These are phyloP conservation scores for Ernsta delagoae DNA, from an alignment of 2,888 invertebrate genomes.

Conservation along the genomic window DNA sequence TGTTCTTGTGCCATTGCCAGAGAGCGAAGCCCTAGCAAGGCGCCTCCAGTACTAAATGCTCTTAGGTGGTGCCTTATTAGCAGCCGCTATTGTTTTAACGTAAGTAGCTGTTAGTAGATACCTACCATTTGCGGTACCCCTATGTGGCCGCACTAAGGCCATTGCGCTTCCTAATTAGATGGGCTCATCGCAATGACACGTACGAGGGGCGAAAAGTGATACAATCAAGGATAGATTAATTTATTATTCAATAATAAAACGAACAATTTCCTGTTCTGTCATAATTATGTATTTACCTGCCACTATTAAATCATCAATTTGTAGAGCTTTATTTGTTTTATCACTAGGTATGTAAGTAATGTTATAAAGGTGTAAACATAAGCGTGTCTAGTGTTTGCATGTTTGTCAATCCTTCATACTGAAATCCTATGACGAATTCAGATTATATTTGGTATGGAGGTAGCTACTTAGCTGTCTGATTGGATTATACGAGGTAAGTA, in stretches of 20 bases:
- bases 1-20: background rate
- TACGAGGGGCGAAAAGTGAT: constrained; percentile 31
- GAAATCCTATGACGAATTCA: too few relatives aligned
- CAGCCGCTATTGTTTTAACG: too few relatives aligned
- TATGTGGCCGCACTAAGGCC: constrained; percentile 53
- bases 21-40: constrained; percentile 6
- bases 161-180: constrained; percentile 67
- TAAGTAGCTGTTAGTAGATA: too few relatives aligned
- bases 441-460: too few relatives aligned
- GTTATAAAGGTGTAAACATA: too few relatives aligned
- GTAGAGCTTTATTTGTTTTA: background rate
- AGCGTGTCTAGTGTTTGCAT: too few relatives aligned
- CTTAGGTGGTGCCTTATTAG: constrained; percentile 44
- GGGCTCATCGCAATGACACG: constrained; percentile 44
- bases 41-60: constrained; percentile 19
- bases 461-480: too few relatives aligned
- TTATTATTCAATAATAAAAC: constrained; percentile 26
- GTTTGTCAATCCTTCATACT: too few relatives aligned
- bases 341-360: too few relatives aligned
- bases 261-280: background rate
- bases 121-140: too few relatives aligned
- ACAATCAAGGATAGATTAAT: constrained; percentile 19
- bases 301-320: background rate
- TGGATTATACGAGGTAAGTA: too few relatives aligned
- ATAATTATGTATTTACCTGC: background rate